Evolutionary conservation across 2,888 invertebrate species (phyloP), one percentile per base, ranked within the genome.

Genomic region (Orchesella flavescens): DNA sequence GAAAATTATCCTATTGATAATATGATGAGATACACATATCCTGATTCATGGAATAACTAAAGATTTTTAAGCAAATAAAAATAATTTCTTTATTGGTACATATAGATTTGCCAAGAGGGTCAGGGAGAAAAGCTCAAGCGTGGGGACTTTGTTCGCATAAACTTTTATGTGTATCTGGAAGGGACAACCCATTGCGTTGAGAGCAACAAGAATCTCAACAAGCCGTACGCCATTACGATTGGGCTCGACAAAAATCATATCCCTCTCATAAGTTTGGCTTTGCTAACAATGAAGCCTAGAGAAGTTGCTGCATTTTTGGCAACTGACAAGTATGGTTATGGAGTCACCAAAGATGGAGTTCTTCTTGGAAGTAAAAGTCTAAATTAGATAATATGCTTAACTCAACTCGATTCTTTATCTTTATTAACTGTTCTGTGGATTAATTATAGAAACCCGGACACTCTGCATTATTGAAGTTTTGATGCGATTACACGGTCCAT

Each of bases 381-480:
- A n/a, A n/a, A n/a, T n/a, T n/a, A n/a, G n/a, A n/a, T n/a, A n/a
- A n/a, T n/a, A n/a, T n/a, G n/a, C n/a, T n/a, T n/a, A n/a, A n/a
- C n/a, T n/a, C n/a, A n/a, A n/a, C n/a, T n/a, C n/a, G n/a, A n/a
- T n/a, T n/a, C n/a, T n/a, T n/a, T n/a, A n/a, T n/a, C n/a, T n/a
- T n/a, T n/a, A n/a, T n/a, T n/a, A n/a, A n/a, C n/a, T n/a, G n/a
- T n/a, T n/a, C n/a, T n/a, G n/a, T n/a, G n/a, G n/a, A n/a, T n/a
- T n/a, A n/a, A n/a, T n/a, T n/a, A 34, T 74, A 74, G 74, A 74
- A 46, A 43, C n/a, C 5, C 44, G 74, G 5, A 63, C 63, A 4
- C 43, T 74, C 34, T 61, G 61, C 63, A 49, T 78, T 9, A 69
- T 78, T 63, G 69, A 78, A 49, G 59, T 78, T 15, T 17, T 78